A percentile compares a stretch with the other conserved stretches of the same genome.
Evolutionary conservation across 2,113 vertebrate species (phyloP).

Genomic region (human (Homo sapiens)): GRCh38 chr4:152075501-152076000

Average conservation of each 20-base stretch:
- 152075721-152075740: not conserved
- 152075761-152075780: not conserved
- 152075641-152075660: not conserved
- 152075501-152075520: not conserved
- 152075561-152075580: not conserved
- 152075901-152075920: not conserved
- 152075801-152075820: not conserved
- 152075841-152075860: not conserved
- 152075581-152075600: not conserved
- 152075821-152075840: not conserved
- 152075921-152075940: not conserved
- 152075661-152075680: not conserved
- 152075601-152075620: not conserved
- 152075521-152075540: not conserved
- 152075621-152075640: not conserved
- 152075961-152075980: not conserved
- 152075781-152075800: not conserved
- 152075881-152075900: not conserved
- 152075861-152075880: not conserved
- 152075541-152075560: not conserved
- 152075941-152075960: not conserved
- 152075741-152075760: not conserved
- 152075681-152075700: not conserved
- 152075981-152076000: not conserved
- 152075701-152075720: not conserved